A percentile compares a stretch with the other conserved stretches of the same genome.
Evolutionary conservation across 2,888 invertebrate genomes (phyloP).

Genomic region (Diarsia rubi): DNA sequence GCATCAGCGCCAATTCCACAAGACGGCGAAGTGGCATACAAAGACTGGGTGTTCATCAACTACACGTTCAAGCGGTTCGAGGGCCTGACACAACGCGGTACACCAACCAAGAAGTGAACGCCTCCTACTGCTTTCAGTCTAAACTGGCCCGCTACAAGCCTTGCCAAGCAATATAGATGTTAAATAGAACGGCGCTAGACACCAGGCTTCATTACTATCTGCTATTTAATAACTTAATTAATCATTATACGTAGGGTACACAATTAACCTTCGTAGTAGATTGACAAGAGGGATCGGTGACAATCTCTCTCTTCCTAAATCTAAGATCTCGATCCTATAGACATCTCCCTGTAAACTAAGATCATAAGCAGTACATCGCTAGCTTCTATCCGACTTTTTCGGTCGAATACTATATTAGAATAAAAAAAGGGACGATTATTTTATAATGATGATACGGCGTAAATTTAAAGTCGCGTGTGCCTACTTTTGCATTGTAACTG

Average conservation of each 20-base stretch:
- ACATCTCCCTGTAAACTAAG: conserved; percentile 23
- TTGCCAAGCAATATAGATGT: conserved; percentile 51
- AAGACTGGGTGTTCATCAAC: conserved; percentile 99
- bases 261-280: conserved; percentile 15
- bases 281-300: conserved; percentile 16
- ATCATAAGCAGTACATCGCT: conserved; percentile 40
- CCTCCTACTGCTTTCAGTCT: conserved; percentile 61
- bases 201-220: conserved; percentile 38
- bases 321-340: conserved; percentile 20
- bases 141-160: conserved; percentile 51
- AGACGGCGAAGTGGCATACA: conserved; percentile 97
- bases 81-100: conserved; percentile 97
- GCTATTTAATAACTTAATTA: conserved; percentile 45
- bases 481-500: conserved; percentile 48
- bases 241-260: conserved; percentile 37
- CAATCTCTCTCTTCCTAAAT: conserved; percentile 14
- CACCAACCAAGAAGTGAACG: conserved; percentile 94
- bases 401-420: conserved; percentile 41
- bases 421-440: conserved; percentile 56
- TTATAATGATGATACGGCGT: conserved; percentile 48
- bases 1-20: conserved; percentile 97
- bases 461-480: conserved; percentile 55
- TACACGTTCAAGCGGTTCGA: conserved; percentile 99
- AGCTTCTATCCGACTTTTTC: conserved; percentile 41
- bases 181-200: conserved; percentile 46